Percentiles rank a stretch among this genome's conserved stretches.
These are phyloP conservation scores for Platichthys stellatus DNA, from an alignment of 2,113 vertebrate genomes.

Conservation along the genomic window DNA sequence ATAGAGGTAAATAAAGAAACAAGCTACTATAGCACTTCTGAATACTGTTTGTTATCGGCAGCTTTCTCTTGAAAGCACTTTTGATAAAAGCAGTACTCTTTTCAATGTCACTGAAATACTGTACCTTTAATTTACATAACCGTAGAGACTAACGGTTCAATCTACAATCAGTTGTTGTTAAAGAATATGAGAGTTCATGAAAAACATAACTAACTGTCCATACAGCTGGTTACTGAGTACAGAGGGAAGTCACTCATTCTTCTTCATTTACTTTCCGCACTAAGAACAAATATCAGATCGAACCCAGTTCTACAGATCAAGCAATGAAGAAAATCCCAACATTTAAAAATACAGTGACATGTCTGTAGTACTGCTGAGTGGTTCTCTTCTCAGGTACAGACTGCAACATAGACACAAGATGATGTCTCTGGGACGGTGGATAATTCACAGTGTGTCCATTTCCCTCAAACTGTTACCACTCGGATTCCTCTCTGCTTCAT, in stretches of 20 bases:
- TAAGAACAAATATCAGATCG: slow-evolving; percentile 36
- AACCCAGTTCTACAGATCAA: slow-evolving; percentile 25
- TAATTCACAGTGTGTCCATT: slow-evolving; percentile 61
- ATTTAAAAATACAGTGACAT: slow-evolving; percentile 28
- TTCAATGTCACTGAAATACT: slow-evolving; percentile 28
- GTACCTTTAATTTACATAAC: slow-evolving; percentile 60
- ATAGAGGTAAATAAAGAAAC: slow-evolving; percentile 7
- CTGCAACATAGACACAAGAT: slow-evolving; percentile 39
- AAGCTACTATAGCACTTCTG: slow-evolving; percentile 12
- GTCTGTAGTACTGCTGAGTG: slow-evolving; percentile 27
- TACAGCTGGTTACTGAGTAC: slow-evolving; percentile 21
- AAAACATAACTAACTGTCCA: slow-evolving; percentile 21
- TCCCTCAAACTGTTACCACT: slow-evolving; percentile 24
- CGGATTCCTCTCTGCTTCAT: slow-evolving; percentile 39
- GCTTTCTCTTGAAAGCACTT: slow-evolving; percentile 9
- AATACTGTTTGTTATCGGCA: slow-evolving; percentile 29
- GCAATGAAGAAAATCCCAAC: slow-evolving; percentile 32
- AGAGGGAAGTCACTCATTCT: slow-evolving; percentile 20
- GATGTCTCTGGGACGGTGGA: slow-evolving; percentile 22
- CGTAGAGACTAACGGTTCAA: slow-evolving; percentile 12
- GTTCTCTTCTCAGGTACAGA: slow-evolving; percentile 33
- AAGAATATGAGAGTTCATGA: slow-evolving; percentile 28
- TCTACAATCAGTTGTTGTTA: slow-evolving; percentile 20
- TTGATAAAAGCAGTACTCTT: slow-evolving; percentile 42
- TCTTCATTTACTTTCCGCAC: slow-evolving; percentile 36